A percentile compares a stretch with the other conserved stretches of the same genome.
phyloP scores from a whole-genome alignment of 2,888 invertebrate species.

The Melanostoma mellinum region DNA sequence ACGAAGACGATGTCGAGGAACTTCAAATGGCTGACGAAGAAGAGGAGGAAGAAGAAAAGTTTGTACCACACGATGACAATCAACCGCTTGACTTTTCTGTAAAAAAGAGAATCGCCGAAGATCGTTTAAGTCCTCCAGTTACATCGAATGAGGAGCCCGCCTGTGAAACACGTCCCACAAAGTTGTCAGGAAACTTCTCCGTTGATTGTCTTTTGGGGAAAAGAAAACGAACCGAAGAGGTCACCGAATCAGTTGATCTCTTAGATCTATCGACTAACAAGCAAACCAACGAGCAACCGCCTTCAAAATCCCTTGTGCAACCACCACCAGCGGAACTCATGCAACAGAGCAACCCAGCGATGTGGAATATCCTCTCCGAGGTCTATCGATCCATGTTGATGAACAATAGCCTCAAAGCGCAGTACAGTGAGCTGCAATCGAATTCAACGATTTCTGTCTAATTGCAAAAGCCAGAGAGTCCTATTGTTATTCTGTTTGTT shows the following conservation, averaged over 20 bases:
- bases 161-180: conserved; percentile 38
- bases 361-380: conserved; percentile 81
- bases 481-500: conserved; percentile 64
- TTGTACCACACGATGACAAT: conserved; percentile 74
- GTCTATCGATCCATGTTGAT: conserved; percentile 81
- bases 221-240: conserved; percentile 74
- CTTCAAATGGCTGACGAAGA: conserved; percentile 73
- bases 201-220: conserved; percentile 79
- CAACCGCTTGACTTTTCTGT: conserved; percentile 81
- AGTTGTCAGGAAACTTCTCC: conserved; percentile 77
- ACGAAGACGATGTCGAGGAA: conserved; percentile 74
- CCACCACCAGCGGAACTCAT: conserved; percentile 50
- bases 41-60: conserved; percentile 58
- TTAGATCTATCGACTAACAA: conserved; percentile 42
- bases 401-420: conserved; percentile 76
- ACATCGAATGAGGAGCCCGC: conserved; percentile 1
- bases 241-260: conserved; percentile 36
- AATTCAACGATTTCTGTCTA: conserved; percentile 80
- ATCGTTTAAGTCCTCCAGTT: conserved; percentile 43
- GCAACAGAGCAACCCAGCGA: conserved; percentile 74
- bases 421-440: conserved; percentile 79
- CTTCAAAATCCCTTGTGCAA: background rate
- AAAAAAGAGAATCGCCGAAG: conserved; percentile 76
- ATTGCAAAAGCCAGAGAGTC: background rate
- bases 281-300: conserved; percentile 22